Base-by-base conservation (phyloP, 1,140 invertebrate genomes). In the Venturia canescens region DNA sequence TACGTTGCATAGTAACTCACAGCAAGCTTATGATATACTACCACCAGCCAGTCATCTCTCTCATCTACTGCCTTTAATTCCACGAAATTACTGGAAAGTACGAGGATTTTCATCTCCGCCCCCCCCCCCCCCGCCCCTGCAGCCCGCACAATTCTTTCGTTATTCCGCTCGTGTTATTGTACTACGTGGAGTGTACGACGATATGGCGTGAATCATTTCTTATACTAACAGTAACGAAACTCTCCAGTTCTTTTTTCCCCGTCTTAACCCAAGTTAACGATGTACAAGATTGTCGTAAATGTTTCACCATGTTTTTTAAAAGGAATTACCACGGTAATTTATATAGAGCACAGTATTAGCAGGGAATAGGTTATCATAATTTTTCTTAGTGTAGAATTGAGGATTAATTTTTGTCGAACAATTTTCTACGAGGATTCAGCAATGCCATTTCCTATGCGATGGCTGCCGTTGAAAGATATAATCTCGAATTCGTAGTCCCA, bases 11-110 rank as follows among this genome's bases (percentile, higher is more conserved):
- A 63, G 27, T 63, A 63, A 63, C 60, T 23, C 23, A 63, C 23
- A 31, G 29, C 29, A 16, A n/a, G 0, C 29, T 18, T 31, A 69
- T 69, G 31, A 31, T 31, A 69, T n/a, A 69, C 31, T 29, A 69
- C n/a, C 27, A 63, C 60, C 29, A n/a, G 11, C 29, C 15, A 27
- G 6, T 23, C 29, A 69, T 23, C 15, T 23, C 60, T 63, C 60
- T 71, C 38, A 48, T 4, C 31, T 26, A 50, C 71, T 75, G 44
- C 29, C 74, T 76, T 60, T 76, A 76, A 76, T 76, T 53, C 74
- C 53, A 76, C 50, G 31, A 76, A 76, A 76, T 76, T 76, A 76
- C 74, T 76, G 3, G 26, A 31, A 69, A 31, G 11, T 27, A 50
- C 60, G 60, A 23, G 60, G 60, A 23, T 63, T 63, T 63, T 63